Evolutionary conservation across 1,140 invertebrate genomes (phyloP).

Genomic region (Drosophila kanapiae): DNA sequence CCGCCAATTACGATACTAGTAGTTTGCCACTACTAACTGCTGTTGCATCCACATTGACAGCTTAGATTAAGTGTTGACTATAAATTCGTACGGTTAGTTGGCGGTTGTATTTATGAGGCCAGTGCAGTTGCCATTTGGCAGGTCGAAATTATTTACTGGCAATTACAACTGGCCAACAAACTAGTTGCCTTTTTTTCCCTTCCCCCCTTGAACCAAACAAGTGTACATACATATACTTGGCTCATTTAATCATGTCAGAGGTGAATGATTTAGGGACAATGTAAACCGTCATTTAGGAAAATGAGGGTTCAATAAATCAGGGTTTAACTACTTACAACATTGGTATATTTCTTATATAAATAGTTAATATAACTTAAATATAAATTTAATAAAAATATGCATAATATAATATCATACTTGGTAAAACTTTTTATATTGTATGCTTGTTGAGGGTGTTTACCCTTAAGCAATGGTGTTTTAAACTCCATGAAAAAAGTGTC

Average conservation of each 20-base stretch:
- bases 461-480: no score
- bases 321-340: no score
- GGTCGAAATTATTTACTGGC: constrained; percentile 67
- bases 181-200: neutral
- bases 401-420: no score
- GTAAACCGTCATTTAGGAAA: neutral
- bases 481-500: no score
- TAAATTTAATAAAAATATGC: no score
- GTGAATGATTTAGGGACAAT: neutral
- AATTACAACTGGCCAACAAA: constrained; percentile 49
- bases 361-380: no score
- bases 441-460: no score
- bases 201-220: no score
- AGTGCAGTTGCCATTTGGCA: constrained; percentile 56
- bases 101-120: constrained; percentile 65
- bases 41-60: constrained; percentile 71
- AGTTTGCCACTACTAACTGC: constrained; percentile 32
- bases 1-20: constrained; percentile 60
- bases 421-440: no score
- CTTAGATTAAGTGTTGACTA: constrained; percentile 79
- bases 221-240: neutral
- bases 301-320: neutral
- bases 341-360: no score
- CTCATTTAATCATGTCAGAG: neutral
- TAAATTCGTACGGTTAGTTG: constrained; percentile 56